Evolutionary conservation across 2,888 invertebrate species (phyloP), one percentile per base, ranked within the genome.

Genomic region (Sepiola atlantica): DNA sequence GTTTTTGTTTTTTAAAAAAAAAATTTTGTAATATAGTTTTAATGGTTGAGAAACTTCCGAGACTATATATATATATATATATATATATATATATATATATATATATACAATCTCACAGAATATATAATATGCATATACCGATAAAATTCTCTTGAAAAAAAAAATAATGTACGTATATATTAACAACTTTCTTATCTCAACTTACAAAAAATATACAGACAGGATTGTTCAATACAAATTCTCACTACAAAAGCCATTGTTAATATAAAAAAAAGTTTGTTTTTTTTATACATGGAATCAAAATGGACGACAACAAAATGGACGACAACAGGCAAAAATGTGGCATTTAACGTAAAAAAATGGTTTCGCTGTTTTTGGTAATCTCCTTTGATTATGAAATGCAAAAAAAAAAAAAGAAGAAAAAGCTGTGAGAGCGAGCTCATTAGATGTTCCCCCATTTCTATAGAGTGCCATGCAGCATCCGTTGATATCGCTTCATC

Each of bases 401-500:
- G 77, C 77, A 77, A 92, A 92, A 90, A 90, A 24, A 77, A 77
- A 77, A 90, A 90, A 90, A 90, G n/a, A n/a, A 32, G 28, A n/a
- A 90, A 90, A 92, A 92, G 92, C 92, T 92, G 92, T 92, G 24
- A 92, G 92, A 92, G 92, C 92, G 45, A 77, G 92, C 92, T 92
- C 92, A 92, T 92, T 45, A 92, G 54, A 92, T 92, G 18, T 3
- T 92, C 92, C 55, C 92, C n/a, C 45, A 92, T 92, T 28, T 92
- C 92, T 92, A 92, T 54, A 92, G 54, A 92, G 54, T 92, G 92
- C 92, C 92, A 92, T 92, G 92, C 92, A 92, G 92, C 55, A 92
- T 92, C 92, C n/a, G 54, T 55, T 92, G 92, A 28, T 54, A 92
- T 92, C 54, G n/a, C 92, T 92, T 45, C 92, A 45, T 45, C 54